A percentile compares a stretch with the other conserved stretches of the same genome.
These are phyloP conservation scores for Morinoia aosen DNA, from an alignment of 2,888 invertebrate genomes.

Conservation along the genomic window DNA sequence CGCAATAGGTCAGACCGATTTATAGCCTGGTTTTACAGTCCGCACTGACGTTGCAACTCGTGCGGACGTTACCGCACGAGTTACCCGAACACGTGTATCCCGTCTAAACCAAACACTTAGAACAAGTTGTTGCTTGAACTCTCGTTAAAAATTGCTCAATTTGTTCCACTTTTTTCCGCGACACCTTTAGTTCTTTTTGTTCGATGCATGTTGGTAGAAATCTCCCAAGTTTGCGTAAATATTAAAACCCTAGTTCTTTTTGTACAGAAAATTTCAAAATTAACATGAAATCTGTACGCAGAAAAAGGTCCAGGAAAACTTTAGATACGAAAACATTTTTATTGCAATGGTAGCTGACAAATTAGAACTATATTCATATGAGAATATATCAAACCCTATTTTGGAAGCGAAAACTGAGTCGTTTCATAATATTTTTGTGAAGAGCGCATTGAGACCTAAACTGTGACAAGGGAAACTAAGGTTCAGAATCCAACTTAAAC, in stretches of 20 bases:
- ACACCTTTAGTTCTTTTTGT: background rate
- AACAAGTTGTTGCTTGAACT: no score
- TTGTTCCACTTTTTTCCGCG: background rate
- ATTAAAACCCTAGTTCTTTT: background rate
- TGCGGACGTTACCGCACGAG: no score
- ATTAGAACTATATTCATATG: background rate
- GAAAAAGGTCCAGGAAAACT: background rate
- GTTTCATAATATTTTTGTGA: background rate
- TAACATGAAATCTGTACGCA: background rate
- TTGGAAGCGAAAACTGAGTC: background rate
- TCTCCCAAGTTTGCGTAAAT: background rate
- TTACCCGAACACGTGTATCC: no score
- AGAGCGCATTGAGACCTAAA: no score
- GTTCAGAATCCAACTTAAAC: background rate
- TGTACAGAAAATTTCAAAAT: background rate
- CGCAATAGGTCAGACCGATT: no score
- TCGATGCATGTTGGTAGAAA: background rate
- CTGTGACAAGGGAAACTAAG: background rate
- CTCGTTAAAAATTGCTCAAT: no score
- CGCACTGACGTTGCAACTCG: no score
- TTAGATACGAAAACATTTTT: background rate
- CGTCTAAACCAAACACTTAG: no score
- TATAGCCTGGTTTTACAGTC: no score
- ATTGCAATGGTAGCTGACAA: background rate
- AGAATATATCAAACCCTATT: background rate